Evolutionary conservation across 1,140 invertebrate species (phyloP).

Genomic region (Lasioglossum baleicum): DNA sequence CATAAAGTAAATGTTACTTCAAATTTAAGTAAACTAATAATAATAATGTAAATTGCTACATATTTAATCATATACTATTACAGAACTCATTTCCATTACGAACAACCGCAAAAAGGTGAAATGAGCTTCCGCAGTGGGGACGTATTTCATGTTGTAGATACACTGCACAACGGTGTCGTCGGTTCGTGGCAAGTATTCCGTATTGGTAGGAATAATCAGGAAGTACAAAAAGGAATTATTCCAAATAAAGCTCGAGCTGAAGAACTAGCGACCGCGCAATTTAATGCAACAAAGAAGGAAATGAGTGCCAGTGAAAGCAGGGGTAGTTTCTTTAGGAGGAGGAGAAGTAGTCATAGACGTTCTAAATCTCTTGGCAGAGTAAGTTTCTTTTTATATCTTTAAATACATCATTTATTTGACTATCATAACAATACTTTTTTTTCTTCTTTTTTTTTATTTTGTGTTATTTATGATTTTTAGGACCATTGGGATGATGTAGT

Average conservation of each 20-base stretch:
- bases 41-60: too few species aligned
- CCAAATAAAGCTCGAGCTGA: constrained; percentile 96
- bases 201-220: constrained; percentile 94
- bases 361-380: constrained; percentile 95
- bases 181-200: constrained; percentile 97
- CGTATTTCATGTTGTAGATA: constrained; percentile 98
- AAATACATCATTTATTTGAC: too few species aligned
- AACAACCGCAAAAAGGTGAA: constrained; percentile 93
- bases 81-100: constrained; percentile 96
- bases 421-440: too few species aligned
- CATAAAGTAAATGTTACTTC: constrained; percentile 86
- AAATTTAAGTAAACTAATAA: not conserved
- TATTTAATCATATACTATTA: too few species aligned
- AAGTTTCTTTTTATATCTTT: constrained; percentile 46
- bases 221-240: constrained; percentile 97
- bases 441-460: constrained; percentile 47
- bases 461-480: too few species aligned
- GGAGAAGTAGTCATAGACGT: constrained; percentile 89
- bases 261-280: constrained; percentile 93
- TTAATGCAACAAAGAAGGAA: constrained; percentile 95
- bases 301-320: constrained; percentile 90
- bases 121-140: constrained; percentile 96
- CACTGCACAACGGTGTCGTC: constrained; percentile 96
- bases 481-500: constrained; percentile 99
- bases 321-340: constrained; percentile 90